Conservation (phyloP, 2,888 invertebrate species). For the Drosophila acutilabella region DNA sequence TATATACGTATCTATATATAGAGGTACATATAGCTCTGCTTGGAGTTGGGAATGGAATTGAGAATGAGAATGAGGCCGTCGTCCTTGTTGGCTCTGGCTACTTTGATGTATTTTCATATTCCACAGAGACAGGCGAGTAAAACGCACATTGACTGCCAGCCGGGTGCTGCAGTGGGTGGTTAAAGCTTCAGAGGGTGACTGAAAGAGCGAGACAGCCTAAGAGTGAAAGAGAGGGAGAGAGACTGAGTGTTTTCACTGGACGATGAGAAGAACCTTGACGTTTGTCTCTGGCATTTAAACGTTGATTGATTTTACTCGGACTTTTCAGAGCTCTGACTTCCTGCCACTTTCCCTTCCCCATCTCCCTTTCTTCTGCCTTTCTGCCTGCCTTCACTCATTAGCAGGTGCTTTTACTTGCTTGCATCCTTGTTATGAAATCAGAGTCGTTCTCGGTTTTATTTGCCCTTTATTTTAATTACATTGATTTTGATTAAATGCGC, state of each 20-base stretch:
- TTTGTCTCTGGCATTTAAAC: constrained; percentile 64
- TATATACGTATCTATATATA: constrained; percentile 16
- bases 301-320: constrained; percentile 67
- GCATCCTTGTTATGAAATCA: constrained; percentile 1
- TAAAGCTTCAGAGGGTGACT: background rate
- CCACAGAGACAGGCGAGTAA: constrained; percentile 60
- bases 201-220: background rate
- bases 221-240: background rate
- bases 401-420: background rate
- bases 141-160: constrained; percentile 46
- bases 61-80: constrained; percentile 24
- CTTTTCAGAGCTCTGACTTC: background rate
- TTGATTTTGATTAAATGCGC: constrained; percentile 72
- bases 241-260: constrained; percentile 30
- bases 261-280: constrained; percentile 37
- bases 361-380: background rate
- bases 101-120: constrained; percentile 78
- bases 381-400: constrained; percentile 11
- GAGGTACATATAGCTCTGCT: background rate
- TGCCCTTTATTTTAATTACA: constrained; percentile 76
- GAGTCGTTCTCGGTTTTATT: constrained; percentile 40
- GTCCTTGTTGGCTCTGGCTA: constrained; percentile 57
- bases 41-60: background rate
- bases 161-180: constrained; percentile 8
- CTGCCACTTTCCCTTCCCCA: too few relatives aligned